phyloP scores from a whole-genome alignment of 1,140 invertebrate genomes.

The Trachymyrmex septentrionalis region DNA sequence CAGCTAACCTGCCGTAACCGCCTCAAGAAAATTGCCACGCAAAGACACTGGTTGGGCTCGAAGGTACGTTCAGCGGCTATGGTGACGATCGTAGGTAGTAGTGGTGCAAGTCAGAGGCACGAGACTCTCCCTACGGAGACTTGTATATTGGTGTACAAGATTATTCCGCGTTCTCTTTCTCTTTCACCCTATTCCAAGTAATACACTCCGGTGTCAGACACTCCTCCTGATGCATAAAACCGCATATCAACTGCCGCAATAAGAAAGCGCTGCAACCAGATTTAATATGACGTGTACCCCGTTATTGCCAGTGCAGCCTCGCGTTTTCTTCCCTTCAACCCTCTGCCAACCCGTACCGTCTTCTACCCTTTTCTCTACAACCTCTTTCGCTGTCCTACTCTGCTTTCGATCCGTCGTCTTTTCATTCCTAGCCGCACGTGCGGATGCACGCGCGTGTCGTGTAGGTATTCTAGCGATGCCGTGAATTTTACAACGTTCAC shows the following conservation, averaged over 20 bases:
- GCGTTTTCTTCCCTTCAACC: slow-evolving; percentile 54
- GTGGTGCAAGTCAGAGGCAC: neutral
- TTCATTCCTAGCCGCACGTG: neutral
- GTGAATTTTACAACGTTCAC: slow-evolving; percentile 56
- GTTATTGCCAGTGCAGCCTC: slow-evolving; percentile 75
- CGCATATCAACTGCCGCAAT: slow-evolving; percentile 72
- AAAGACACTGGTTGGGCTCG: neutral
- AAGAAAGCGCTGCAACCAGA: slow-evolving; percentile 75
- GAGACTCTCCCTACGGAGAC: slow-evolving; percentile 2
- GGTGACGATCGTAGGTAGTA: slow-evolving; percentile 23
- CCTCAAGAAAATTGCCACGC: slow-evolving; percentile 37
- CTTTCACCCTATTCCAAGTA: slow-evolving; percentile 56
- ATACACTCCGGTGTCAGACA: slow-evolving; percentile 66
- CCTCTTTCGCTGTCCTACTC: neutral
- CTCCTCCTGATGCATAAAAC: slow-evolving; percentile 61
- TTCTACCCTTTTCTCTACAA: neutral
- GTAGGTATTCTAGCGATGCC: neutral
- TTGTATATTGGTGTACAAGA: slow-evolving; percentile 32
- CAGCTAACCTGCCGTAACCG: slow-evolving; percentile 27
- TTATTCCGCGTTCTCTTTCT: slow-evolving; percentile 62
- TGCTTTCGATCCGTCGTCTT: slow-evolving; percentile 11
- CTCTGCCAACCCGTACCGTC: neutral
- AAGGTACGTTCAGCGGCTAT: neutral
- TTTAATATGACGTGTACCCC: slow-evolving; percentile 79
- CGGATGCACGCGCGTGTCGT: neutral